These are phyloP conservation scores for Drosophila barbarae DNA, from an alignment of 2,888 invertebrate species.

Conservation along the genomic window DNA sequence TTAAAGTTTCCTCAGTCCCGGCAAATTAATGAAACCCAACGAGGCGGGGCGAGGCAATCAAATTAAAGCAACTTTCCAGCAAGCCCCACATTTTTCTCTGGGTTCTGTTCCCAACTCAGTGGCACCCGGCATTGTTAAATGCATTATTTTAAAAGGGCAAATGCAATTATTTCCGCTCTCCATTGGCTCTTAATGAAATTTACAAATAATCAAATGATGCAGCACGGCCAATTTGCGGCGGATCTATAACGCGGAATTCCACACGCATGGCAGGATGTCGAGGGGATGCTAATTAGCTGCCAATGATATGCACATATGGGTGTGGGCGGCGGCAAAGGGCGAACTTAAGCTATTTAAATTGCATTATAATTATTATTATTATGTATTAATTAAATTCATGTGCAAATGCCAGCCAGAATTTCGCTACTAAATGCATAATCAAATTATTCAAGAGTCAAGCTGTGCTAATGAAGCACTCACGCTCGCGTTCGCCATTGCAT, in stretches of 20 bases:
- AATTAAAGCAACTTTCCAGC: conserved; percentile 33
- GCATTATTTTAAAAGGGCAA: conserved; percentile 17
- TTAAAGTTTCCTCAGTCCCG: conserved; percentile 3
- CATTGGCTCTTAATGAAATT: conserved; percentile 36
- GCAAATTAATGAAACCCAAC: conserved; percentile 20
- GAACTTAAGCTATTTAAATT: conserved; percentile 46
- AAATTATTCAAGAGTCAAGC: conserved; percentile 34
- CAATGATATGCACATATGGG: conserved; percentile 12
- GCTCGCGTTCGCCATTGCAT: neutral
- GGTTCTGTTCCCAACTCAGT: conserved; percentile 6
- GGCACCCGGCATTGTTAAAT: conserved; percentile 20
- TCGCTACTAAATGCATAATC: conserved; percentile 32
- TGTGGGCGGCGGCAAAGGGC: neutral
- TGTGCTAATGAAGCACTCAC: conserved; percentile 30
- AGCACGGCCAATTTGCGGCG: conserved; percentile 39
- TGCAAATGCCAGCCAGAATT: conserved; percentile 21
- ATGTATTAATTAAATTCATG: conserved; percentile 43
- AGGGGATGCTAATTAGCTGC: conserved; percentile 38
- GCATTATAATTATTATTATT: conserved; percentile 42
- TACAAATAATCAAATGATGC: conserved; percentile 46
- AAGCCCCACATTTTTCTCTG: neutral
- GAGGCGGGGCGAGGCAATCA: conserved; percentile 16
- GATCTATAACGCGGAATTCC: conserved; percentile 23
- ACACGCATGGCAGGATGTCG: neutral
- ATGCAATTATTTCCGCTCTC: conserved; percentile 33